These are phyloP conservation scores for Kudoa iwatai DNA, from an alignment of 30 jellyfish, hydroid and myxozoan genomes.

Conservation along the genomic window DNA sequence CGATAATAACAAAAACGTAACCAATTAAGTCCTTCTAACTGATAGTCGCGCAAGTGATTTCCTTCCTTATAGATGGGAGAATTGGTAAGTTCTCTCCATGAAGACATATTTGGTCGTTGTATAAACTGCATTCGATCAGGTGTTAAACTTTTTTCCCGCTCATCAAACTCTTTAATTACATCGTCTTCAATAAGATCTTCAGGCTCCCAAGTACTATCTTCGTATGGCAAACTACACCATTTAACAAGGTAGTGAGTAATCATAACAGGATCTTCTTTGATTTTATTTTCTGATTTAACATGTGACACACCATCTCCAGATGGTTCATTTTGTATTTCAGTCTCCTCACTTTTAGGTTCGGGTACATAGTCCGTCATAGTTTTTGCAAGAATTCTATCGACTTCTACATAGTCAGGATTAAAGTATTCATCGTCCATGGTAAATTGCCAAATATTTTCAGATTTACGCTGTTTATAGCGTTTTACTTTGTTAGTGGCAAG, in stretches of 20 bases:
- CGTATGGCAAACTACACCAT: constrained; percentile 64
- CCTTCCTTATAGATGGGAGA: constrained; percentile 37
- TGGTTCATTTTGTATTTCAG: too few relatives aligned
- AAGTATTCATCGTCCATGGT: constrained; percentile 76
- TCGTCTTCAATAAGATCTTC: constrained; percentile 57
- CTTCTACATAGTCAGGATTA: constrained; percentile 65
- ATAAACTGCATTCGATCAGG: constrained; percentile 10
- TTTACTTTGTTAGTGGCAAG: constrained; percentile 28
- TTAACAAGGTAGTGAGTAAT: constrained; percentile 44
- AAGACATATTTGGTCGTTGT: constrained; percentile 24
- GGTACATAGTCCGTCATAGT: constrained; percentile 1
- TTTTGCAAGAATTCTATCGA: constrained; percentile 33
- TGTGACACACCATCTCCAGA: too few relatives aligned
- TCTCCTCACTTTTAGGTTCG: too few relatives aligned
- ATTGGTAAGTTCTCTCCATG: constrained; percentile 15
- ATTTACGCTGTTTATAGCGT: constrained; percentile 14
- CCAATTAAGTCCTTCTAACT: constrained; percentile 79
- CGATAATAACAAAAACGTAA: constrained; percentile 1
- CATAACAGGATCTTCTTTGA: constrained; percentile 1
- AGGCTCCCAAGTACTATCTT: constrained; percentile 93
- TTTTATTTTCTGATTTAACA: constrained; percentile 2
- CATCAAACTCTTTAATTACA: constrained; percentile 14
- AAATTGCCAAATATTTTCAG: constrained; percentile 24
- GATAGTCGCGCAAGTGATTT: constrained; percentile 38
- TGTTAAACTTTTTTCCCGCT: constrained; percentile 42